phyloP scores from a whole-genome alignment of 2,888 invertebrate genomes.

The Drosophila tanythrix region DNA sequence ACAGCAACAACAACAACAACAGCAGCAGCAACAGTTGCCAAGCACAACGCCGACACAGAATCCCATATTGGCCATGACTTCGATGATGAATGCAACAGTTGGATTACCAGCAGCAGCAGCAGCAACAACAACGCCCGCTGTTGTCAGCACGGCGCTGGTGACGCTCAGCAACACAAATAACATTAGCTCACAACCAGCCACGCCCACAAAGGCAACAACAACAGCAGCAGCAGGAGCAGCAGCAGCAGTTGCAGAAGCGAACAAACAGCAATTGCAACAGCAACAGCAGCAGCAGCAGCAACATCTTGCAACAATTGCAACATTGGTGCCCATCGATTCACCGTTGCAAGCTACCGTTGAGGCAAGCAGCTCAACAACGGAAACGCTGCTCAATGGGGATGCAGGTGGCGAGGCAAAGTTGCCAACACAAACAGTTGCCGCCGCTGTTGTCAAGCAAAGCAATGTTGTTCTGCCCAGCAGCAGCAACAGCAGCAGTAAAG shows the following conservation, averaged over 20 bases:
- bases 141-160: constrained; percentile 56
- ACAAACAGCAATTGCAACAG: constrained; percentile 13
- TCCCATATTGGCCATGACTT: constrained; percentile 85
- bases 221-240: constrained; percentile 17
- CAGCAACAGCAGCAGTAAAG: constrained; percentile 16
- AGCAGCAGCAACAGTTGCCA: constrained; percentile 66
- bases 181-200: constrained; percentile 5
- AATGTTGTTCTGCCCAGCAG: constrained; percentile 56
- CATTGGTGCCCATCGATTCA: constrained; percentile 64
- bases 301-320: constrained; percentile 34
- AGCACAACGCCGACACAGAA: constrained; percentile 78
- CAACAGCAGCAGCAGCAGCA: constrained; percentile 46
- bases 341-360: constrained; percentile 41
- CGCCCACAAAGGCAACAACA: constrained; percentile 31
- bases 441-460: constrained; percentile 50
- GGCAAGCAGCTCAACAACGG: constrained; percentile 56
- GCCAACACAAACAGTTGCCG: constrained; percentile 32
- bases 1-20: constrained; percentile 81
- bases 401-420: constrained; percentile 37
- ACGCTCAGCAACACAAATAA: constrained; percentile 41
- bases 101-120: constrained; percentile 51
- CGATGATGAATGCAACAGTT: constrained; percentile 82
- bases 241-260: constrained; percentile 23
- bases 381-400: constrained; percentile 60
- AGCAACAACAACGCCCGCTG: constrained; percentile 27